Evolutionary conservation across 2,888 invertebrate genomes (phyloP).

Genomic region (Chrysomela aeneicollis): DNA sequence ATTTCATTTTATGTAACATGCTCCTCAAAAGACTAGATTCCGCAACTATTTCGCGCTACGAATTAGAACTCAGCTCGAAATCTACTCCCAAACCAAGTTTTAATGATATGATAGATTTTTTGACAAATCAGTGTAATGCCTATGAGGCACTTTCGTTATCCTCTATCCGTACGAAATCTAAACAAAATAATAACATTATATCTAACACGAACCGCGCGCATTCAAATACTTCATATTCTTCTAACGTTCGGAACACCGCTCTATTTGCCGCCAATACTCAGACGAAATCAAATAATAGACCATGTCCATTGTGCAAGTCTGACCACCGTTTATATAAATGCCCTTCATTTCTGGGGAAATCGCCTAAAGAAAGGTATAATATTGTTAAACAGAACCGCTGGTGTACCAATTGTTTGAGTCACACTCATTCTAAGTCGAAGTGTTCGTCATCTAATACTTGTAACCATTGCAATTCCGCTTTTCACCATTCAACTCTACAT

Average conservation of each 20-base stretch:
- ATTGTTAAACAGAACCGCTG: constrained; percentile 14
- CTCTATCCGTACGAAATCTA: not conserved
- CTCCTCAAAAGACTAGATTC: constrained; percentile 6
- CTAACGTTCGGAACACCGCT: constrained; percentile 5
- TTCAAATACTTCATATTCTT: not conserved
- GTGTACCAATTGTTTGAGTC: constrained; percentile 1
- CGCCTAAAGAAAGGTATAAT: constrained; percentile 11
- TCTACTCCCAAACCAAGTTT: not conserved
- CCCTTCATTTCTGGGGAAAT: constrained; percentile 4
- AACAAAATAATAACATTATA: not conserved
- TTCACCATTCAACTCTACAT: constrained; percentile 15
- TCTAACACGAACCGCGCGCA: not conserved
- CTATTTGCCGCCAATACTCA: constrained; percentile 8
- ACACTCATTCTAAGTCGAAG: constrained; percentile 6
- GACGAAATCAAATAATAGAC: not conserved
- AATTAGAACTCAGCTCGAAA: constrained; percentile 13
- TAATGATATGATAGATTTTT: constrained; percentile 1
- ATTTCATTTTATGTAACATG: constrained; percentile 9
- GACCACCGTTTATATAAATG: constrained; percentile 10
- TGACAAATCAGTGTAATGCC: constrained; percentile 7
- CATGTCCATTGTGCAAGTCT: constrained; percentile 8
- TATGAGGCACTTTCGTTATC: not conserved
- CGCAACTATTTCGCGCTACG: not conserved
- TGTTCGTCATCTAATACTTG: constrained; percentile 13
- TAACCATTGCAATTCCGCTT: not conserved